Evolutionary conservation across 2,113 vertebrate genomes (phyloP).

Genomic region (Notiomystis cincta): DNA sequence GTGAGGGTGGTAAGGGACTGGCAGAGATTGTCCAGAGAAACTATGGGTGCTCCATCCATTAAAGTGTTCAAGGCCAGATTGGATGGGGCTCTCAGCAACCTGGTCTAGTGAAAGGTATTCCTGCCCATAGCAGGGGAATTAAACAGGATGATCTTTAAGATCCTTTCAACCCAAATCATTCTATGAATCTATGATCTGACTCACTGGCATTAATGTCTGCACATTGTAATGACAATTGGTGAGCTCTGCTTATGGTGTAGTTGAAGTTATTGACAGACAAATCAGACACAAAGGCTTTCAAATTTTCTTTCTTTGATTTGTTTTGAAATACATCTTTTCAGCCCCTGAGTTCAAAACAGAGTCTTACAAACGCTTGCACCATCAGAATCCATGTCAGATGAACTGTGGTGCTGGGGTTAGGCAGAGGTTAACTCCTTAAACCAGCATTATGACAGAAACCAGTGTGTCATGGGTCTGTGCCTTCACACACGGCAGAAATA

Average conservation of each 20-base stretch:
- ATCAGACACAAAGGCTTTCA: neutral
- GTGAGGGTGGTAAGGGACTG: no score
- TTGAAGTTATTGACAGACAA: neutral
- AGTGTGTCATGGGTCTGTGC: neutral
- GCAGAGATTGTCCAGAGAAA: neutral
- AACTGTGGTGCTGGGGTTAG: neutral
- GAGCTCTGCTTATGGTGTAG: neutral
- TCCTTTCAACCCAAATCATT: neutral
- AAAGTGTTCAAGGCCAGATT: no score
- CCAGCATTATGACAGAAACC: neutral
- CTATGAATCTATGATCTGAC: neutral
- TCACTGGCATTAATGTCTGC: neutral
- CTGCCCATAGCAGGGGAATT: neutral
- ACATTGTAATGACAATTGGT: neutral
- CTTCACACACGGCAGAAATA: neutral
- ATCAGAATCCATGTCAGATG: fast-evolving
- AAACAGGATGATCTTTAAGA: neutral
- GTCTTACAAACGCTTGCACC: neutral
- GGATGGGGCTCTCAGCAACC: neutral
- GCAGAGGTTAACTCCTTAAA: neutral
- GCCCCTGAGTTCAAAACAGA: neutral
- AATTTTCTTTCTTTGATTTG: neutral
- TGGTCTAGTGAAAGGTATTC: neutral
- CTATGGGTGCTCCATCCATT: neutral
- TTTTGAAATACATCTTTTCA: neutral